A percentile compares a stretch with the other conserved stretches of the same genome.
Conservation (phyloP, 2,113 vertebrate genomes). For the Nycticebus coucang region DNA sequence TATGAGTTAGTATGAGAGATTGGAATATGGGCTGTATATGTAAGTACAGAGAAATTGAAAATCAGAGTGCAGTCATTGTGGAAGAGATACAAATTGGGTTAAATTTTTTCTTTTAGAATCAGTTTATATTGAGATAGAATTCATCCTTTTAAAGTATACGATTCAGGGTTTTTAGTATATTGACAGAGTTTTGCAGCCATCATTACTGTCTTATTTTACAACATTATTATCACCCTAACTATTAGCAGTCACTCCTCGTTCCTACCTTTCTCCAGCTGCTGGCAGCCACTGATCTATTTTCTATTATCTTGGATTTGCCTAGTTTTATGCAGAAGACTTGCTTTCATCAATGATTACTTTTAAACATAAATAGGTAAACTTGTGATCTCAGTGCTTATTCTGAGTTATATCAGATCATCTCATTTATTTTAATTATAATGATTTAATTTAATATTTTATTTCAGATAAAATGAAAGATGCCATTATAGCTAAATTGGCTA, state of each 20-base stretch:
- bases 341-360: slow-evolving; percentile 32
- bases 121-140: slow-evolving; percentile 12
- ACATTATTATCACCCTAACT: rapidly evolving
- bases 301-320: background rate
- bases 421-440: slow-evolving; percentile 40
- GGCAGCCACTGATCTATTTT: background rate
- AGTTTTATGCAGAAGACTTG: background rate
- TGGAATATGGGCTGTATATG: background rate
- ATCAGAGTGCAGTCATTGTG: background rate
- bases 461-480: slow-evolving; percentile 99
- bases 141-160: background rate
- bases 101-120: background rate
- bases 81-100: background rate
- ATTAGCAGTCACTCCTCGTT: background rate
- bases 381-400: background rate
- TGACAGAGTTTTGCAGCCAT: background rate
- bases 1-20: background rate
- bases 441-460: slow-evolving; percentile 32
- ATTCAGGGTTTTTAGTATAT: background rate
- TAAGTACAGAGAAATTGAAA: slow-evolving; percentile 16
- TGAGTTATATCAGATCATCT: background rate
- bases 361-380: background rate
- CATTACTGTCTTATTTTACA: background rate
- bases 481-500: slow-evolving; percentile 96
- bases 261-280: background rate